Conservation (phyloP, 2,888 invertebrate genomes). For the Odontocolon sp. region DNA sequence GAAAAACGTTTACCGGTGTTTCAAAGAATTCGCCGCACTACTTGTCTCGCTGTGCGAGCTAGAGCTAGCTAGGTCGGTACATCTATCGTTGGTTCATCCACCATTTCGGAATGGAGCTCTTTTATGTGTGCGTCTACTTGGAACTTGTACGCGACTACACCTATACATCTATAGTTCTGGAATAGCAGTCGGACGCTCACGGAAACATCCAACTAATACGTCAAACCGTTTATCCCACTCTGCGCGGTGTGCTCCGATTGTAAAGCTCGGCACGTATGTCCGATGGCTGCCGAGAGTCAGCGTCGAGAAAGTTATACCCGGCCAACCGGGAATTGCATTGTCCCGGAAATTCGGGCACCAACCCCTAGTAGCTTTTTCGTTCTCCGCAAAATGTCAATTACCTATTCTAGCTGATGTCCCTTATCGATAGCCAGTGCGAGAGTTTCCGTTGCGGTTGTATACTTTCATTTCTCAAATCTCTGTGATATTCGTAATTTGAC, state of each 20-base stretch:
- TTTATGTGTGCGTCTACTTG: too few relatives aligned
- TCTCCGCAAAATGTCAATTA: slow-evolving; percentile 61
- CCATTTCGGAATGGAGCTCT: background rate
- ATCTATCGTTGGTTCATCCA: slow-evolving; percentile 18
- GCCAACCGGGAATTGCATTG: slow-evolving; percentile 54
- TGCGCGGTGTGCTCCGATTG: slow-evolving; percentile 51
- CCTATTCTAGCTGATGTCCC: slow-evolving; percentile 15
- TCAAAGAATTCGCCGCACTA: slow-evolving; percentile 30
- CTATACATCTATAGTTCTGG: too few relatives aligned
- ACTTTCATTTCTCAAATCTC: too few relatives aligned
- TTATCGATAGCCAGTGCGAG: too few relatives aligned
- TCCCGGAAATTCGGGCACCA: slow-evolving; percentile 49
- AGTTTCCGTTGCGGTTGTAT: too few relatives aligned
- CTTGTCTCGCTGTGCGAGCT: too few relatives aligned
- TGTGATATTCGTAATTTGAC: too few relatives aligned
- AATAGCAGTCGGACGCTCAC: background rate
- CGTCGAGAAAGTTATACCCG: slow-evolving; percentile 47
- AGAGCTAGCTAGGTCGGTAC: background rate
- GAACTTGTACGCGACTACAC: too few relatives aligned
- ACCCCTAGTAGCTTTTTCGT: slow-evolving; percentile 7
- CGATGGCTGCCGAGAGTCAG: slow-evolving; percentile 26
- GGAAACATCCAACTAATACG: slow-evolving; percentile 66
- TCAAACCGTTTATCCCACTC: slow-evolving; percentile 68
- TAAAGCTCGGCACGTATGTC: slow-evolving; percentile 69
- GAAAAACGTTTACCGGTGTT: slow-evolving; percentile 47